phyloP scores from a whole-genome alignment of 2,888 invertebrate genomes.

The Lithophane leautieri region DNA sequence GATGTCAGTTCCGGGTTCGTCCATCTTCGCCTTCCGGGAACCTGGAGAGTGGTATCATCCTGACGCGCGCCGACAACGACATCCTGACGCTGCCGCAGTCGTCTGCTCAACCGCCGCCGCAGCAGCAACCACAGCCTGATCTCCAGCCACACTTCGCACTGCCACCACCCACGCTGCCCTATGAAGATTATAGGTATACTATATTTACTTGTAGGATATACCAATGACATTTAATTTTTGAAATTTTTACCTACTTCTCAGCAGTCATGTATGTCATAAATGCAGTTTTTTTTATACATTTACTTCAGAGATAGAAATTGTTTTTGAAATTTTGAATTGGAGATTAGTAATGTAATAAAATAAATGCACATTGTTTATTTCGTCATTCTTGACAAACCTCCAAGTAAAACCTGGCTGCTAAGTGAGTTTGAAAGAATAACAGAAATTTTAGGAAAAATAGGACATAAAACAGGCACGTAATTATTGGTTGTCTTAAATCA shows the following conservation, averaged over 20 bases:
- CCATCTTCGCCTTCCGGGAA: conserved; percentile 75
- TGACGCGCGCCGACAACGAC: conserved; percentile 57
- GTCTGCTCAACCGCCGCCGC: conserved; percentile 42
- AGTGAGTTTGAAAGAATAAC: not conserved
- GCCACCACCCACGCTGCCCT: conserved; percentile 79
- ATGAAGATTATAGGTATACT: conserved; percentile 79
- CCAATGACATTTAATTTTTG: too few species aligned
- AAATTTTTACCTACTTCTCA: too few species aligned
- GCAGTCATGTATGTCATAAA: not conserved
- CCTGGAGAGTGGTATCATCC: conserved; percentile 64
- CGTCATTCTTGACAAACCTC: not conserved
- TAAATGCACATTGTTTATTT: not conserved
- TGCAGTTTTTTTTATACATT: too few species aligned
- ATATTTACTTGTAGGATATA: not conserved
- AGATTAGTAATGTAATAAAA: not conserved
- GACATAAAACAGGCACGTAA: not conserved
- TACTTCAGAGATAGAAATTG: not conserved
- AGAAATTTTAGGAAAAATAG: not conserved
- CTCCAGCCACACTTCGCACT: conserved; percentile 81
- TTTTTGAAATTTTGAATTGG: fast-evolving
- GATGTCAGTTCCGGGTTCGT: conserved; percentile 81
- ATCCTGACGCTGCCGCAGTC: conserved; percentile 58
- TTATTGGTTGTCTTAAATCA: not conserved
- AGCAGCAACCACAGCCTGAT: conserved; percentile 67
- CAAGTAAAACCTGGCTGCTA: not conserved